phyloP scores from a whole-genome alignment of 2,888 invertebrate species.

The Gordius sp. region DNA sequence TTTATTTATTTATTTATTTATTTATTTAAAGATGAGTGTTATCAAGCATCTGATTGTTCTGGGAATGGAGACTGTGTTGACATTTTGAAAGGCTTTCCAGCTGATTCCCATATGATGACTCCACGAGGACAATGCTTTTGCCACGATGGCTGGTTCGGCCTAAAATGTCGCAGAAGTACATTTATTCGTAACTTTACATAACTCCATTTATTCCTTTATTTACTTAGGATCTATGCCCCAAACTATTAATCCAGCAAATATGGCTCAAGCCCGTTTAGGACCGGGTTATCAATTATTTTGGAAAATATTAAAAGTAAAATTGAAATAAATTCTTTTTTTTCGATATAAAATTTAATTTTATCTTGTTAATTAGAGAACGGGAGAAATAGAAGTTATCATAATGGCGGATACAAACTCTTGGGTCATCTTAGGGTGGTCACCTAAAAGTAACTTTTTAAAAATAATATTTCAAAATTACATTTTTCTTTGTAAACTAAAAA shows the following conservation, averaged over 20 bases:
- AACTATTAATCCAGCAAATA: background rate
- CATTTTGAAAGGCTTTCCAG: background rate
- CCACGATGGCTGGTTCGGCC: conserved; percentile 6
- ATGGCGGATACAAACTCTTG: conserved; percentile 7
- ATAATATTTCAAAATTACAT: no score
- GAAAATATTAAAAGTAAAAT: conserved; percentile 1
- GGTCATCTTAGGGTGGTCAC: background rate
- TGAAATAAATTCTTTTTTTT: background rate
- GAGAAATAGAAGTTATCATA: conserved; percentile 1
- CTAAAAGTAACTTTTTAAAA: conserved; percentile 1
- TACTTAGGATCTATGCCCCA: background rate
- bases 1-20: background rate
- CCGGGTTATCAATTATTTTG: conserved; percentile 3
- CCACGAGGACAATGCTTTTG: conserved; percentile 7
- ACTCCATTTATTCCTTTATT: background rate
- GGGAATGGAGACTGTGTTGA: conserved; percentile 5
- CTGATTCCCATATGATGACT: background rate
- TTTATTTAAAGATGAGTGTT: conserved; percentile 1
- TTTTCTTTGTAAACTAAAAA: no score
- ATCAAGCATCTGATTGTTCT: background rate
- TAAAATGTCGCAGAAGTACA: background rate
- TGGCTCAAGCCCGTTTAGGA: background rate
- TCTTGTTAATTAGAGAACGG: background rate
- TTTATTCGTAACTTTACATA: background rate
- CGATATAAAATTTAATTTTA: background rate